Evolutionary conservation across 2,113 vertebrate species (phyloP).

Genomic region (Eulemur macaco): DNA sequence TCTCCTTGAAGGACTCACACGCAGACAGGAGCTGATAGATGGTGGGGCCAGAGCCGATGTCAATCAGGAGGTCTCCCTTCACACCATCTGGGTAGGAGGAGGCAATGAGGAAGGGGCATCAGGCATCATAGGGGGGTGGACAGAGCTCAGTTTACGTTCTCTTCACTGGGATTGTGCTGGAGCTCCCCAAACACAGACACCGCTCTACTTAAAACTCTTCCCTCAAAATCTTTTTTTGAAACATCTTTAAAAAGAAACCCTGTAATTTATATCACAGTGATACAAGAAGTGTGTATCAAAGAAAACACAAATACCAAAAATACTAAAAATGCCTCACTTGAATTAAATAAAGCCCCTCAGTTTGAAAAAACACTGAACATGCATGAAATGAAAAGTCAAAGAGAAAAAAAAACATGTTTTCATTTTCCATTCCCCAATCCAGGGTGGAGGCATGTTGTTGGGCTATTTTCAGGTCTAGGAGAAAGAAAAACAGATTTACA

Average conservation of each 20-base stretch:
- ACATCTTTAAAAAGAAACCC: neutral
- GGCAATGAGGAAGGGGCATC: neutral
- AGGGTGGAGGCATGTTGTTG: neutral
- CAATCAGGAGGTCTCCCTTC: slow-evolving; percentile 78
- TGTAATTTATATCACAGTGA: neutral
- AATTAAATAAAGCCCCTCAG: neutral
- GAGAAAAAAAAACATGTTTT: neutral
- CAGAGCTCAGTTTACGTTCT: neutral
- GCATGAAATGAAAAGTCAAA: neutral
- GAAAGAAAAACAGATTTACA: neutral
- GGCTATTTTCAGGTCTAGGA: neutral
- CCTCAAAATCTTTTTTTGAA: neutral
- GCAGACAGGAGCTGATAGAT: slow-evolving; percentile 83
- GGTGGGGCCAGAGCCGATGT: slow-evolving; percentile 82
- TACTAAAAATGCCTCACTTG: neutral
- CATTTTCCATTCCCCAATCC: neutral
- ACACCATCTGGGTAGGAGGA: slow-evolving; percentile 58
- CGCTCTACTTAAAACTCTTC: neutral
- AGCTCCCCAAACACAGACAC: neutral
- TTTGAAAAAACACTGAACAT: neutral
- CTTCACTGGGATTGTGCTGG: neutral
- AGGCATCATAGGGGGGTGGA: fast-evolving
- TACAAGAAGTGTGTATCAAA: neutral
- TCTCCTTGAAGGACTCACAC: slow-evolving; percentile 79
- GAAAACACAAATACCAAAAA: slow-evolving; percentile 15